These are phyloP conservation scores for Cancer borealis DNA, from an alignment of 2,888 invertebrate genomes.

Conservation along the genomic window DNA sequence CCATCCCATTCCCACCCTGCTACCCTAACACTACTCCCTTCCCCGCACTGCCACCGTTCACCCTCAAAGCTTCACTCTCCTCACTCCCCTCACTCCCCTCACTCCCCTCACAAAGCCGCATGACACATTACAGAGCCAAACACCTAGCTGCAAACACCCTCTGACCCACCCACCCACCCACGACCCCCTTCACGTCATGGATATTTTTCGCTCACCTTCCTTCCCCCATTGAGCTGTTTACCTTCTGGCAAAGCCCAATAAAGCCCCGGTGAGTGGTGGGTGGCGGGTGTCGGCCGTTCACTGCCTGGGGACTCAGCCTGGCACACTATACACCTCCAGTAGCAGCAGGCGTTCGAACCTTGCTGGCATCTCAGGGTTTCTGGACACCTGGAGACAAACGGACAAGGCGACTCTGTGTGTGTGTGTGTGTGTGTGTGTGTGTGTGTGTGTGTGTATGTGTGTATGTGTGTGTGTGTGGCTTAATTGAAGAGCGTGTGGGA, in stretches of 20 bases:
- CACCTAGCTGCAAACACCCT: neutral
- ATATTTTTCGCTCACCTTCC: constrained; percentile 2
- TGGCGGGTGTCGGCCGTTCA: neutral
- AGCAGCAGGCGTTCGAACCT: neutral
- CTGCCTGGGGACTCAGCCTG: neutral
- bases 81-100: neutral
- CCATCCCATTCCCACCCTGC: neutral
- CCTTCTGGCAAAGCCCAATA: constrained; percentile 31
- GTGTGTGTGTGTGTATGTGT: neutral
- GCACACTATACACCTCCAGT: neutral
- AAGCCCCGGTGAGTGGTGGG: neutral
- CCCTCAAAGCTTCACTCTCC: neutral
- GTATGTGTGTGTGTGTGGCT: neutral
- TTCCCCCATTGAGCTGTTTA: neutral
- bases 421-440: neutral
- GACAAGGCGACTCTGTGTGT: neutral
- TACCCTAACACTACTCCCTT: neutral
- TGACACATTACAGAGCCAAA: neutral
- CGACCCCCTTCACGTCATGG: neutral
- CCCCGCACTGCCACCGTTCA: neutral
- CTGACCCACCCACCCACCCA: neutral
- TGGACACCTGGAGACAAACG: neutral
- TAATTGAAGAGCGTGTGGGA: neutral
- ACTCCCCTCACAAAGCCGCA: neutral
- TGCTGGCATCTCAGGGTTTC: neutral